Percentiles rank a stretch among this genome's conserved stretches.
These are phyloP conservation scores for Grus americana DNA, from an alignment of 2,113 vertebrate species.

Conservation along the genomic window DNA sequence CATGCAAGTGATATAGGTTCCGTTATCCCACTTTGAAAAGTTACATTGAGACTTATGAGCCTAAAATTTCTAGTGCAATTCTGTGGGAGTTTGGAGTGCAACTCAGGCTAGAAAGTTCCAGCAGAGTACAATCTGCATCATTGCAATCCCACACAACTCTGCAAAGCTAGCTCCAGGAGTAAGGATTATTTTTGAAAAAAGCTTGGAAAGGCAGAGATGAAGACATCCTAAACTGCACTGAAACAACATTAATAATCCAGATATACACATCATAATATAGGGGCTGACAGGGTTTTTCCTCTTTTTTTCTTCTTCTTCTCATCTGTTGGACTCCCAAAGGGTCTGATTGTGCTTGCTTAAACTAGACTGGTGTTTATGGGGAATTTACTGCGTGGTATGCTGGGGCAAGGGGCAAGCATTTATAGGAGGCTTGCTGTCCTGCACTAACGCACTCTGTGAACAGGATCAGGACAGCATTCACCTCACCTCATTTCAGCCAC, in stretches of 20 bases:
- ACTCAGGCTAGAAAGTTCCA: slow-evolving; percentile 35
- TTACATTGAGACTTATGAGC: not conserved
- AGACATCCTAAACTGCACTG: not conserved
- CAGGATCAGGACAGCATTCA: not conserved
- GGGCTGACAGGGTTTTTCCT: rapidly evolving
- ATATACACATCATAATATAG: rapidly evolving
- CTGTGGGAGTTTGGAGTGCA: slow-evolving; percentile 41
- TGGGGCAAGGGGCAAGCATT: not conserved
- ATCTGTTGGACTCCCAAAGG: not conserved
- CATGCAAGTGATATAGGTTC: not conserved
- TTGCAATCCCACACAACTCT: slow-evolving; percentile 14
- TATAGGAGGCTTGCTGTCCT: not conserved
- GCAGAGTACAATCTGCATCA: not conserved
- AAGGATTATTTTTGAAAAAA: not conserved
- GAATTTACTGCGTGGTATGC: not conserved
- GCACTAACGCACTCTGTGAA: not conserved
- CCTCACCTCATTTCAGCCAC: not conserved
- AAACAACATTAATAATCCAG: not conserved
- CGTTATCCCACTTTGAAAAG: not conserved
- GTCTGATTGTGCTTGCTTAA: not conserved
- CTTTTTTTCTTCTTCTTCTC: not conserved
- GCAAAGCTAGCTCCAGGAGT: not conserved
- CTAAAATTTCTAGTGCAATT: slow-evolving; percentile 8
- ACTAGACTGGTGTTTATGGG: not conserved
- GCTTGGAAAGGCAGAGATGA: not conserved